Evolutionary conservation across 2,113 vertebrate genomes (phyloP).

Genomic region (Antechinus stuartii): DNA sequence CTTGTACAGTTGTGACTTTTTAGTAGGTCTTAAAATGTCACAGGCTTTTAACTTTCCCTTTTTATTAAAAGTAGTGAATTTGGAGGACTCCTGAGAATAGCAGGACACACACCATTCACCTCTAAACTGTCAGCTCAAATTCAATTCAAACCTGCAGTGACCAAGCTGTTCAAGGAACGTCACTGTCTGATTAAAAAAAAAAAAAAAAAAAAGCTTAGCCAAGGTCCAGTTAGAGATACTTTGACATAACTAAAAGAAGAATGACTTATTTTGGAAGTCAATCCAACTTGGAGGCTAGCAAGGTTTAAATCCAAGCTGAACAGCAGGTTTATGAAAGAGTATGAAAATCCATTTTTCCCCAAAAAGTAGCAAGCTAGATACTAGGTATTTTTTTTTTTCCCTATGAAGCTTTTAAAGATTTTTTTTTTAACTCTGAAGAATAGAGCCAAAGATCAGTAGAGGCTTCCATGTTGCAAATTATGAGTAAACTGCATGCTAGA

Average conservation of each 20-base stretch:
- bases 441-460: slow-evolving; percentile 39
- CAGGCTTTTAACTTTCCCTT: slow-evolving; percentile 44
- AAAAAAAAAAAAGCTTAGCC: slow-evolving; percentile 47
- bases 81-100: slow-evolving; percentile 20
- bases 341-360: slow-evolving; percentile 58
- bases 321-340: slow-evolving; percentile 68
- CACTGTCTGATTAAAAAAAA: background rate
- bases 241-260: slow-evolving; percentile 65
- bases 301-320: slow-evolving; percentile 61
- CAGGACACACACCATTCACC: slow-evolving; percentile 40
- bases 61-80: slow-evolving; percentile 57
- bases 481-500: slow-evolving; percentile 28
- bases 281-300: slow-evolving; percentile 56
- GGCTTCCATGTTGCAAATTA: slow-evolving; percentile 41
- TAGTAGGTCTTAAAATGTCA: slow-evolving; percentile 55
- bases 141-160: slow-evolving; percentile 54
- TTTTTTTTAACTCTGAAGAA: slow-evolving; percentile 37
- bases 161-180: slow-evolving; percentile 45
- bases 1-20: slow-evolving; percentile 45
- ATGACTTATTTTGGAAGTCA: slow-evolving; percentile 69
- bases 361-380: slow-evolving; percentile 59
- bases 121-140: slow-evolving; percentile 49
- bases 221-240: slow-evolving; percentile 41
- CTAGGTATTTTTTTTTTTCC: background rate
- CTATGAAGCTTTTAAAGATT: slow-evolving; percentile 9